Conservation (phyloP, 2,888 invertebrate genomes). For the Brachyptera risi region DNA sequence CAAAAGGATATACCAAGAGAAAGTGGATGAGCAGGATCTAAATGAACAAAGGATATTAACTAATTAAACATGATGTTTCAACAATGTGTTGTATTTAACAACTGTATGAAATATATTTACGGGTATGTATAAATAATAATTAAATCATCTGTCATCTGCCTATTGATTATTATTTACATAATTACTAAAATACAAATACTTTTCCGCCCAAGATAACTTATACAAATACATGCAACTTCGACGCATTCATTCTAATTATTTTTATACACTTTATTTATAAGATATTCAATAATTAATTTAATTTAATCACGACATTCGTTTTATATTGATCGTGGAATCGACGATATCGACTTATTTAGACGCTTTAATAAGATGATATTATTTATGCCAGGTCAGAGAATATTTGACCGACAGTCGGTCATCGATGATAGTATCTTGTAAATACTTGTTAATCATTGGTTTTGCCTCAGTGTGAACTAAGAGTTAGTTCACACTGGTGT, state of each 20-base stretch:
- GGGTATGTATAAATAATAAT: conserved; percentile 1
- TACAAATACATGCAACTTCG: neutral
- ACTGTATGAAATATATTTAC: neutral
- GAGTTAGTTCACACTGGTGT: no score
- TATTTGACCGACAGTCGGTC: no score
- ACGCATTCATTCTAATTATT: neutral
- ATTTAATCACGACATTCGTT: neutral
- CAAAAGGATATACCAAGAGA: no score
- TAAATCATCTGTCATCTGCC: neutral
- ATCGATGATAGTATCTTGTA: no score
- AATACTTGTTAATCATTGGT: no score
- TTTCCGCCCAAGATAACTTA: neutral
- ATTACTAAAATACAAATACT: neutral
- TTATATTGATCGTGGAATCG: no score
- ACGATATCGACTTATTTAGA: no score
- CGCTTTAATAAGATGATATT: no score
- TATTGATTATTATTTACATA: neutral
- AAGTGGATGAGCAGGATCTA: no score
- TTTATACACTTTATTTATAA: conserved; percentile 7
- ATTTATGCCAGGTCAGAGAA: no score
- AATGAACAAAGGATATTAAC: no score
- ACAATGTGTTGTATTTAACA: neutral
- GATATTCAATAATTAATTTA: neutral
- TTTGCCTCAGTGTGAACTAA: no score
- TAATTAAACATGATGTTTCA: neutral